Evolutionary conservation across 2,113 vertebrate species (phyloP), one percentile per base, ranked within the genome.

Genomic region (Bagarius yarrelli): DNA sequence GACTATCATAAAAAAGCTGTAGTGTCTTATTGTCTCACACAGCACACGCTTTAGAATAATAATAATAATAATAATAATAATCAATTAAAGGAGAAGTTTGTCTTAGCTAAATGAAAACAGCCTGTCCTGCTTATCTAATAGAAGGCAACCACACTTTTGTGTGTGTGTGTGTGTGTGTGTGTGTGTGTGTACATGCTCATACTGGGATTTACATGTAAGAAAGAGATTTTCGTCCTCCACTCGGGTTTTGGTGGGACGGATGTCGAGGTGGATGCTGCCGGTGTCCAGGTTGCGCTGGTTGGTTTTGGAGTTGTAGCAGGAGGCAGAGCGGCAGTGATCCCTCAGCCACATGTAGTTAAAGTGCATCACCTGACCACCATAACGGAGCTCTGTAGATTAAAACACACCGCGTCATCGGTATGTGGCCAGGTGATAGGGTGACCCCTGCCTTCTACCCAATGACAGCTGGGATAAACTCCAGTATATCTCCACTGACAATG

Each of bases 261-360:
- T 95, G 32, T 60, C 74, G 72, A 98, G 94, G 32, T 96, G 94
- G 47, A 98, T 91, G 0, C 91, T 93, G 11, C 90, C 95, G 0
- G 97, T 97, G 88, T 99, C 96, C 84, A 97, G 56, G 89, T 91
- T 96, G 53, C 96, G 94, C 87, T 99, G 96, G 83, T 94, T 92
- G 0, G 96, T 98, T 76, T 93, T 90, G 61, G 90, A 8, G 61
- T 97, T 96, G 90, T 93, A 98, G 76, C 95, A 96, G 19, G 94
- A 93, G 0, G 93, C 90, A 0, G 96, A 96, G 78, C 93, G 95
- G 86, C 97, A 98, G 90, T 98, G 95, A 72, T 99, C 97, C 36
- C 96, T 88, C 83, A 98, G 93, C 97, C 97, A 99, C 36, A 98
- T 92, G 0, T 96, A 98, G 69, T 96, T 94, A 4, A 98, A 92